Base-by-base conservation (phyloP, 2,113 vertebrate species). In the Tautogolabrus adspersus region DNA sequence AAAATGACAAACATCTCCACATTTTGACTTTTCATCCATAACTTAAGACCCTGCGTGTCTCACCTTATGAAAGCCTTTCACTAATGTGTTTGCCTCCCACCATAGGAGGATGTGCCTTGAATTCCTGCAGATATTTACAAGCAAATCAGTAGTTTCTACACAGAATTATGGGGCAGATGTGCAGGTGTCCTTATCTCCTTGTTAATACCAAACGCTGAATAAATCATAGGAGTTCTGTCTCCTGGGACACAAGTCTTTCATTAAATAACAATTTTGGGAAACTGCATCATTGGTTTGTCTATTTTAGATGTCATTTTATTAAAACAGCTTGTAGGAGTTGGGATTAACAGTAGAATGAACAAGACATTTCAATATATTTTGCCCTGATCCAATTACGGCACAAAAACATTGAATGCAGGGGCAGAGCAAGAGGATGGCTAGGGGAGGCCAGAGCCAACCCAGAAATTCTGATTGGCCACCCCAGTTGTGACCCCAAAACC, bases 201-300 rank as follows among this genome's bases (percentile, higher is more conserved):
- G 42, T 61, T 26, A 70, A 71, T 4, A 13, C n/a, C 44, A 60
- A 63, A 26, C 9, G 16, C 12, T 68, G 58, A 75, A 84, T 63
- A 47, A 67, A 62, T 55, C 21, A 60, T 38, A 23, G 13, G 18
- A 42, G 16, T 18, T 44, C 15, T 1, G 10, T 52, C 63, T 66
- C 49, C 34, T 40, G 46, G 57, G 62, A 72, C 61, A 42, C 40
- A 47, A 18, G 46, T 55, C 10, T 26, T 60, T 2, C 44, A 62
- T 47, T 19, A 54, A 68, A 55, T 34, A 18, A 37, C 21, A 0
- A 34, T 77, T 46, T 34, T 15, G 22, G 21, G 16, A 52, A 12
- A 38, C 18, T 52, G 47, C 15, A 18, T 42, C 9, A 42, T 11
- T 10, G 40, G 10, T 22, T 3, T 2, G 10, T n/a, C 5, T 37